Conservation (phyloP, 2,797 vertebrate species). For the Eulemur rubriventer region DNA sequence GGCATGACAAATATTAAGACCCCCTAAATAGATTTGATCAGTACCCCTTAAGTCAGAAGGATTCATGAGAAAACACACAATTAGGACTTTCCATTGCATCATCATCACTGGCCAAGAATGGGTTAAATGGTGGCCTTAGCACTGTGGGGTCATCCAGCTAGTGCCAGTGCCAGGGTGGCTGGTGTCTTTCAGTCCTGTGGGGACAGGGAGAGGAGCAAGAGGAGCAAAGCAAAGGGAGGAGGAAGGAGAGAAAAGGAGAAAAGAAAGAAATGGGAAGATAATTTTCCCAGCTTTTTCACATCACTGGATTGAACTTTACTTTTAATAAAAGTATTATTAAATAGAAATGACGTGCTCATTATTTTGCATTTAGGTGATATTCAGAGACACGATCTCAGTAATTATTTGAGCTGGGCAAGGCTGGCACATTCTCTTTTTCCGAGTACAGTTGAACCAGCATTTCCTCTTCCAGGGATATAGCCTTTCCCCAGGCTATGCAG, state of each 20-base stretch:
- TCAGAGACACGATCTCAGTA: conserved; percentile 50
- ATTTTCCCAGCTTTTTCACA: conserved; percentile 43
- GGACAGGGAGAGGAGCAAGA: background rate
- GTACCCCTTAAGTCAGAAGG: background rate
- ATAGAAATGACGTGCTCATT: conserved; percentile 59
- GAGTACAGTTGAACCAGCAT: background rate
- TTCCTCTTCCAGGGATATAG: background rate
- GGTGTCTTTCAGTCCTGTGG: background rate
- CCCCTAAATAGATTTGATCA: background rate
- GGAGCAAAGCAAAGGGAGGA: background rate
- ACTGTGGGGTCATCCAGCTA: background rate
- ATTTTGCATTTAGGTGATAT: conserved; percentile 61
- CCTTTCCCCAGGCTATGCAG: background rate
- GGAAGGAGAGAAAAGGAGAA: background rate
- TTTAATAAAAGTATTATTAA: conserved; percentile 76
- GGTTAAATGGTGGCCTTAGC: background rate
- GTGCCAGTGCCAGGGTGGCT: background rate
- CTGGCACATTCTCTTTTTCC: background rate
- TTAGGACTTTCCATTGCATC: background rate
- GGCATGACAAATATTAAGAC: background rate
- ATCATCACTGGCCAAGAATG: background rate
- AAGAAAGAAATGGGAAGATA: background rate
- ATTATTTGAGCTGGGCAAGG: conserved; percentile 46
- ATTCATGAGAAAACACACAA: background rate
- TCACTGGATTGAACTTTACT: conserved; percentile 71